Base-by-base conservation (phyloP, 2,113 vertebrate genomes). In the Myotis lucifugus region DNA sequence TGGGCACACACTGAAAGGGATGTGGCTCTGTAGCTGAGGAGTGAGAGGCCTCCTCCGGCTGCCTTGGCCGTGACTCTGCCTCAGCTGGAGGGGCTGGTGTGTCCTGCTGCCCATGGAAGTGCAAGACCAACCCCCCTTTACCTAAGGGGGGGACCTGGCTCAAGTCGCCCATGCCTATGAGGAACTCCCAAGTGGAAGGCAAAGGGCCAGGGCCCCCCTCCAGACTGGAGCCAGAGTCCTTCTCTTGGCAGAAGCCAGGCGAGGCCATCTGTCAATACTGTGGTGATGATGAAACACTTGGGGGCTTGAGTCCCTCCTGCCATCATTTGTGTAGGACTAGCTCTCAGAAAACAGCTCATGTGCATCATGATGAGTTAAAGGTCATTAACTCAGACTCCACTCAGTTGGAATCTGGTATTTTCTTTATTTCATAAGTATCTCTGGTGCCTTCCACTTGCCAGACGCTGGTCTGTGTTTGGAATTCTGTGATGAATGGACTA, bases 371-470 rank as follows among this genome's bases (percentile, higher is more conserved):
- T 52, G 66, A 27, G 40, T n/a, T 81, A 59, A 67, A 77, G 18
- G 56, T 23, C 6, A 37, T 14, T 73, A 14, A 83, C 73, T 50
- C 69, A 50, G 42, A 66, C 29, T 27, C 48, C 19, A 42, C 23
- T 61, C 8, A 17, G 11, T 8, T 83, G 56, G 32, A 52, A 8
- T 77, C 83, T 48, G 74, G 82, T 70, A 4, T 84, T 91, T 32
- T 73, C 46, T 93, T 92, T 61, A 70, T 72, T 93, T 12, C 84
- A n/a, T 40, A 88, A 54, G 14, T 46, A 37, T 42, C 34, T 78
- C 79, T 17, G 10, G 61, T 46, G 5, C 8, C 56, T 94, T 88
- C 46, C 29, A 73, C 42, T 56, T 85, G 34, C 23, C 29, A 93
- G 83, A 76, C 14, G 27, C 69, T 59, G 40, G 50, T 59, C 0